A percentile compares a stretch with the other conserved stretches of the same genome.
These are phyloP conservation scores for cattle (Bos taurus) DNA, from an alignment of 2,113 vertebrate species.

Conservation along the genomic window ARS-UCD2.0 NC_037332.1:40238001-40238500, in stretches of 20 bases:
- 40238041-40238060: too few relatives aligned
- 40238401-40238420: too few relatives aligned
- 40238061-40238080: not conserved
- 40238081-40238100: not conserved
- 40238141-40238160: not conserved
- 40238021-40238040: not conserved
- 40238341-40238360: not conserved
- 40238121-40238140: not conserved
- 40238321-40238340: not conserved
- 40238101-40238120: not conserved
- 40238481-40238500: too few relatives aligned
- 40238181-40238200: not conserved
- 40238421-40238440: too few relatives aligned
- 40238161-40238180: not conserved
- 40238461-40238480: too few relatives aligned
- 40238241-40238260: not conserved
- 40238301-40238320: not conserved
- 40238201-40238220: not conserved
- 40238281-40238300: not conserved
- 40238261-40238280: not conserved
- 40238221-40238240: not conserved
- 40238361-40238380: not conserved
- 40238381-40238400: not conserved
- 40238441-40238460: too few relatives aligned
- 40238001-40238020: not conserved